Evolutionary conservation across 2,797 vertebrate genomes (phyloP).

Genomic region (Pseudochirops cupreus): DNA sequence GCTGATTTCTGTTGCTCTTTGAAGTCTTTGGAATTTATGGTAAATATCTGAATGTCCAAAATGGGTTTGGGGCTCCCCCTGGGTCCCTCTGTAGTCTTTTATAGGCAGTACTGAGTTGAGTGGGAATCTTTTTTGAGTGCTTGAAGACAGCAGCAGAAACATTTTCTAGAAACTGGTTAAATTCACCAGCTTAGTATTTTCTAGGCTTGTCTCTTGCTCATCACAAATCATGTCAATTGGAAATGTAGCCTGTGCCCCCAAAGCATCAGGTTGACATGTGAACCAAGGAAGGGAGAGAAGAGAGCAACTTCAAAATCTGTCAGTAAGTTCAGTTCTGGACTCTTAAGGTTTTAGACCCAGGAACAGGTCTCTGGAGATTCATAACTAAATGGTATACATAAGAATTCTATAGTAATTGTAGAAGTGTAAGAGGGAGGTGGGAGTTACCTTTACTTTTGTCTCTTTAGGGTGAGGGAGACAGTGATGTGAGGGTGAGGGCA

Average conservation of each 20-base stretch:
- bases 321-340: background rate
- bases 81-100: constrained; percentile 34
- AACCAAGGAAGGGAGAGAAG: background rate
- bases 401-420: background rate
- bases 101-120: background rate
- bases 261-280: background rate
- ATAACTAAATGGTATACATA: background rate
- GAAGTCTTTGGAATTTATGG: background rate
- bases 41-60: constrained; percentile 59
- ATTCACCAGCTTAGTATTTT: background rate
- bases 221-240: background rate
- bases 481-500: background rate
- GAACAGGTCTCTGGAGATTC: background rate
- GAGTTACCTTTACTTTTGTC: background rate
- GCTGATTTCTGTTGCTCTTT: background rate
- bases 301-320: background rate
- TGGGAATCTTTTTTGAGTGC: background rate
- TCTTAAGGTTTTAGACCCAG: background rate
- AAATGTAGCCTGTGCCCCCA: background rate
- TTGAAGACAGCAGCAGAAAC: background rate
- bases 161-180: background rate
- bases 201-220: background rate
- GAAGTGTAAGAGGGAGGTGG: background rate
- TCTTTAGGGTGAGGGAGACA: background rate
- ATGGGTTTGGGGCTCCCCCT: constrained; percentile 62